A percentile compares a stretch with the other conserved stretches of the same genome.
These are phyloP conservation scores for Kryptolebias ocellatus DNA, from an alignment of 2,797 vertebrate species.

Conservation along the genomic window DNA sequence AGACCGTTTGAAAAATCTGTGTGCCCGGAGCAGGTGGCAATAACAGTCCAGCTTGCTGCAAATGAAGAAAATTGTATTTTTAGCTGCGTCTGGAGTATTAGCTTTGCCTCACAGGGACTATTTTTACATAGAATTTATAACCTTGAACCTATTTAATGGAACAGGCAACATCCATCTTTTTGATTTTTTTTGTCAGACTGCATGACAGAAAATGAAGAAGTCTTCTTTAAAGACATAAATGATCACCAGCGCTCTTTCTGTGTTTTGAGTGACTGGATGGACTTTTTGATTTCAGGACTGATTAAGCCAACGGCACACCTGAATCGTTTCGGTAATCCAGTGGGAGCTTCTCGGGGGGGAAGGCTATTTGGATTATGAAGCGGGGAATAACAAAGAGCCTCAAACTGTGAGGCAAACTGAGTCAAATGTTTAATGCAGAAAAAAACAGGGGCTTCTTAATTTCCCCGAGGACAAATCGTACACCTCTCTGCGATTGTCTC, in stretches of 20 bases:
- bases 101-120: neutral
- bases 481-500: slow-evolving; percentile 41
- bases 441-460: slow-evolving; percentile 36
- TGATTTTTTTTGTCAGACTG: neutral
- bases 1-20: neutral
- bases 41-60: neutral
- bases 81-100: neutral
- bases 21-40: neutral
- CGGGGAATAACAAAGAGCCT: slow-evolving; percentile 50
- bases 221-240: neutral
- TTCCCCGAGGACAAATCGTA: slow-evolving; percentile 31
- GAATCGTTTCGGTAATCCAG: slow-evolving; percentile 32
- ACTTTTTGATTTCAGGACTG: slow-evolving; percentile 25
- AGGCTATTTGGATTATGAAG: slow-evolving; percentile 43
- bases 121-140: neutral
- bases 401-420: slow-evolving; percentile 34
- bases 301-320: slow-evolving; percentile 19
- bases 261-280: neutral
- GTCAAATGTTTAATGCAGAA: slow-evolving; percentile 44
- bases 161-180: neutral
- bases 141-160: neutral
- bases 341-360: slow-evolving; percentile 33
- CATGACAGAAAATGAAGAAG: neutral
- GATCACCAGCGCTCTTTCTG: neutral
- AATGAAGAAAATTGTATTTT: neutral